Percentiles rank a stretch among this genome's conserved stretches.
phyloP scores from a whole-genome alignment of 2,113 vertebrate species.

The Chaetodon trifascialis region DNA sequence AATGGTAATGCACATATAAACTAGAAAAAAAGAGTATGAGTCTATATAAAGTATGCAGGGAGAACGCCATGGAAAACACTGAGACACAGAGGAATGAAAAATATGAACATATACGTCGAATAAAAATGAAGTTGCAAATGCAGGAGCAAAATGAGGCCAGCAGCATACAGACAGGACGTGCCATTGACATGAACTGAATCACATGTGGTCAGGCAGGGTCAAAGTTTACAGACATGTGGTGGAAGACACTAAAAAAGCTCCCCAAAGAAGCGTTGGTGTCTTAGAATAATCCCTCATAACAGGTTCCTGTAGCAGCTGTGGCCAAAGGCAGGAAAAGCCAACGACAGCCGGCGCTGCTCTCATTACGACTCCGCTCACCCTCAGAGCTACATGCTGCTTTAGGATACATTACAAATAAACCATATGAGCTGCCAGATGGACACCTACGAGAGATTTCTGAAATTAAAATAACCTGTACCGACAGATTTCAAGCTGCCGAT shows the following conservation, averaged over 20 bases:
- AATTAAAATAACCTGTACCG: conserved; percentile 17
- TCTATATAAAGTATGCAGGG: not conserved
- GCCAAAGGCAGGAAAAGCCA: conserved; percentile 60
- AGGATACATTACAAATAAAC: conserved; percentile 61
- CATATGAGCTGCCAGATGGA: conserved; percentile 35
- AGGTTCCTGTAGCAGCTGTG: conserved; percentile 61
- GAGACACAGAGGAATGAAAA: not conserved
- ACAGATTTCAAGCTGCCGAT: not conserved
- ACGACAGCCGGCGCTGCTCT: conserved; percentile 61
- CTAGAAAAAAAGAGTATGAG: not conserved
- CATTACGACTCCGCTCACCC: conserved; percentile 49
- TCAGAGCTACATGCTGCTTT: conserved; percentile 34
- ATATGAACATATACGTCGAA: not conserved
- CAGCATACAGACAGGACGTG: not conserved
- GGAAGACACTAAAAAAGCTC: not conserved
- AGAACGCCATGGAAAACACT: not conserved
- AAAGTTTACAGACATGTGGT: not conserved
- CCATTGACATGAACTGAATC: not conserved
- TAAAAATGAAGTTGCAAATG: not conserved
- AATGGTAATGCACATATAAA: not conserved
- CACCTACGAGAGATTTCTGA: conserved; percentile 18
- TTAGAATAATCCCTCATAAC: conserved; percentile 52
- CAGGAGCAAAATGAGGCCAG: not conserved
- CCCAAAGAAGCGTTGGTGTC: conserved; percentile 1
- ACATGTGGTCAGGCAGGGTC: not conserved